Evolutionary conservation across 1,140 invertebrate genomes (phyloP), one percentile per base, ranked within the genome.

Genomic region (Carposina sasakii): DNA sequence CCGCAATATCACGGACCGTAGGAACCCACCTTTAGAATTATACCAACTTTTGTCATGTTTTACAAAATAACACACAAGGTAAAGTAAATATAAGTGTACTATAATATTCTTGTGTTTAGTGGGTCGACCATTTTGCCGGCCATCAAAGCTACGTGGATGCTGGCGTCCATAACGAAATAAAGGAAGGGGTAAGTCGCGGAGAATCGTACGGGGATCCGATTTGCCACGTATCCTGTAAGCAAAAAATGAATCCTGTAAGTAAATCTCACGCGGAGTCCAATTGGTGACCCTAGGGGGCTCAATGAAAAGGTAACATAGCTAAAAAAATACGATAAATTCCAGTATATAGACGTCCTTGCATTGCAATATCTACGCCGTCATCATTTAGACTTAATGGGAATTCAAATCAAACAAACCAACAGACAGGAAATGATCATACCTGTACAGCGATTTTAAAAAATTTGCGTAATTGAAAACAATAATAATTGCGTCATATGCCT

Each of bases 111-210:
- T 46, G 91, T 90, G 81, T 93, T 93, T 40, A 93, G 85, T 9
- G 93, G 93, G 84, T 95, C 93, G 15, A 93, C 88, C 66, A 94
- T 89, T 70, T 93, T 92, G 39, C 93, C 93, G 41, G 91, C 90
- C 85, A 94, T 92, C 19, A 94, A 86, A 30, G 91, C 84, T 16
- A 93, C 91, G 62, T 93, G 89, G 8, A 93, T 90, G 59, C 90
- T 90, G 26, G 89, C 85, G 70, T 95, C 93, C 75, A 95, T 88
- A 31, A 95, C 93, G 70, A 94, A 94, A 75, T 92, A 95, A 26
- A 93, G 72, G 70, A 94, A 95, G 10, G 93, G 93, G 81, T 91
- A 92, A 47, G 91, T 90, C 1, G 90, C 92, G 8, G 89, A 88
- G 69, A 94, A 93, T 40, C 88, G 69, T n/a, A 91, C 87, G 36